Evolutionary conservation across 2,888 invertebrate species (phyloP).

Genomic region (Lepidocyrtoides sp.): DNA sequence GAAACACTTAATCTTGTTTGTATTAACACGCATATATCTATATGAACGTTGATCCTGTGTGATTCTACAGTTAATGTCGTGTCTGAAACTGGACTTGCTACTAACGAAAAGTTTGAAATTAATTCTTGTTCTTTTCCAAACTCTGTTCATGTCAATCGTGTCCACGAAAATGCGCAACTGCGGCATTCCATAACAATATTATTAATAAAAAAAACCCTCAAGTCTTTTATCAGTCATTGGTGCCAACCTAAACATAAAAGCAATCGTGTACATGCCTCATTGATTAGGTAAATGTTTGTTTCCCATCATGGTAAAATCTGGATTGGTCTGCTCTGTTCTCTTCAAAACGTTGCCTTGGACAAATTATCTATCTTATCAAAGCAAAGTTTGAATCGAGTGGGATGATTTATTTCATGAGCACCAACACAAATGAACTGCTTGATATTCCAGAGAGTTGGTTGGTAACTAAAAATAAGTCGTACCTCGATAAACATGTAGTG

Average conservation of each 20-base stretch:
- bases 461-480: background rate
- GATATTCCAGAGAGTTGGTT: background rate
- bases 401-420: background rate
- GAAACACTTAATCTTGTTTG: too few relatives aligned
- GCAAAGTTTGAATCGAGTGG: background rate
- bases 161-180: background rate
- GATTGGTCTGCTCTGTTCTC: background rate
- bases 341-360: background rate
- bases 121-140: too few relatives aligned
- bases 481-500: background rate
- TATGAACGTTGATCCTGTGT: too few relatives aligned
- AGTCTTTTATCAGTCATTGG: background rate
- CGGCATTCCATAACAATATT: background rate
- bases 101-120: too few relatives aligned
- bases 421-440: background rate
- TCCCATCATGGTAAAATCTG: slow-evolving; percentile 13
- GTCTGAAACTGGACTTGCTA: too few relatives aligned
- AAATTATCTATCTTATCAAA: background rate
- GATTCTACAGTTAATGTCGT: too few relatives aligned
- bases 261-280: background rate
- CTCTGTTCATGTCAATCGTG: too few relatives aligned
- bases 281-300: slow-evolving; percentile 25
- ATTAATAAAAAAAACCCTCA: too few relatives aligned
- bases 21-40: too few relatives aligned
- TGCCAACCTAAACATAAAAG: background rate